Base-by-base conservation (phyloP, 1,140 invertebrate genomes). In the Atopsyche davidsoni region DNA sequence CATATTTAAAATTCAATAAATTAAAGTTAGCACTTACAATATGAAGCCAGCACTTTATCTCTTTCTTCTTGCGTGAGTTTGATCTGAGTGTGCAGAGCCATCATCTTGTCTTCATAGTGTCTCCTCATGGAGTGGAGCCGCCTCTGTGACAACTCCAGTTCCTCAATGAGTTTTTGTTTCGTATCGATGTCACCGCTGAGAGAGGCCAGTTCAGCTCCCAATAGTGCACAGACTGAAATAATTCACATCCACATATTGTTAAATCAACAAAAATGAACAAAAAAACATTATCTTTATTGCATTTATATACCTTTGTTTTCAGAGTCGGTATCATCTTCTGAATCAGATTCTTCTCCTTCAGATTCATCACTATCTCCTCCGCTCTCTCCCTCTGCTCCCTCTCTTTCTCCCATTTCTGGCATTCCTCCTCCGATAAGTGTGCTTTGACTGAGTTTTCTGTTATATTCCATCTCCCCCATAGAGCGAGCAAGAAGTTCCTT, bases 51-150 rank as follows among this genome's bases (percentile, higher is more conserved):
- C 0, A 96, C 86, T 64, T 91, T 91, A 68, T 98, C 95, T 36
- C 93, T 76, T 72, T 98, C 96, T 40, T 89, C 82, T 67, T 96
- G 88, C 0, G 93, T 97, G 53, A 86, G 85, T 54, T 79, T 80
- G 38, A 98, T 98, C 60, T 87, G 85, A 2, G 81, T 80, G 62
- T 91, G 86, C n/a, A 98, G 69, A 38, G 89, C 85, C 28, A 80
- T 72, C n/a, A 99, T 72, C 64, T 98, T 94, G 31, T 94, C 88
- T 69, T 98, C 96, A 70, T 98, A 98, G 60, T 97, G 89, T 50
- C 85, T 79, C 41, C 84, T 82, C 77, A 98, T 84, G 0, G 84
- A 81, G 24, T 87, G 80, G 51, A 97, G 74, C 36, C 90, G 72
- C 36, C 83, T 78, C 64, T 98, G 90, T 9, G 87, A 90, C 16